phyloP scores from a whole-genome alignment of 2,113 vertebrate genomes.

The Odocoileus virginianus region DNA sequence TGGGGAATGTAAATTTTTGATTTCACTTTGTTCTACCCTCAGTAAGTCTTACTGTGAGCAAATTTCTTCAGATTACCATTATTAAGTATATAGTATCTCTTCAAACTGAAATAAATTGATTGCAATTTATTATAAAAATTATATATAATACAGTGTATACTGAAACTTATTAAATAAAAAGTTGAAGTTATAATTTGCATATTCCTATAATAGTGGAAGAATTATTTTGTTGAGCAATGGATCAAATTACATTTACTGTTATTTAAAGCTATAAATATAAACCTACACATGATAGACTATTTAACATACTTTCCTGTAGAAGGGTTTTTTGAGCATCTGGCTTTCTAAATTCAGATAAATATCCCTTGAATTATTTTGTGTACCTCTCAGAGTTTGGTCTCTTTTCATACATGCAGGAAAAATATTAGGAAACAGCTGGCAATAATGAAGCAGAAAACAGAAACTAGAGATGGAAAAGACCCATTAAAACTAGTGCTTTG shows the following conservation, averaged over 20 bases:
- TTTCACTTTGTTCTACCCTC: not conserved
- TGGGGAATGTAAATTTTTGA: not conserved
- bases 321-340: constrained; percentile 1
- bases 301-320: not conserved
- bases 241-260: not conserved
- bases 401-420: not conserved
- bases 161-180: not conserved
- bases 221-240: not conserved
- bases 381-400: not conserved
- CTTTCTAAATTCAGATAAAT: constrained; percentile 18
- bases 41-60: not conserved
- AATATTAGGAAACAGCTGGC: constrained; percentile 33
- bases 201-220: not conserved
- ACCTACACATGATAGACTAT: not conserved
- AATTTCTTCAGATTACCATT: not conserved
- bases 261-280: not conserved
- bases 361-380: constrained; percentile 14
- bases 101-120: not conserved
- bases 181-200: not conserved
- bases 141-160: not conserved
- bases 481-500: not conserved
- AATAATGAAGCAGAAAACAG: not conserved
- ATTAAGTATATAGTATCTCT: not conserved
- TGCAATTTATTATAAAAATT: not conserved
- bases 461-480: not conserved